phyloP scores from a whole-genome alignment of 2,113 vertebrate genomes.

The Galeopterus variegatus region DNA sequence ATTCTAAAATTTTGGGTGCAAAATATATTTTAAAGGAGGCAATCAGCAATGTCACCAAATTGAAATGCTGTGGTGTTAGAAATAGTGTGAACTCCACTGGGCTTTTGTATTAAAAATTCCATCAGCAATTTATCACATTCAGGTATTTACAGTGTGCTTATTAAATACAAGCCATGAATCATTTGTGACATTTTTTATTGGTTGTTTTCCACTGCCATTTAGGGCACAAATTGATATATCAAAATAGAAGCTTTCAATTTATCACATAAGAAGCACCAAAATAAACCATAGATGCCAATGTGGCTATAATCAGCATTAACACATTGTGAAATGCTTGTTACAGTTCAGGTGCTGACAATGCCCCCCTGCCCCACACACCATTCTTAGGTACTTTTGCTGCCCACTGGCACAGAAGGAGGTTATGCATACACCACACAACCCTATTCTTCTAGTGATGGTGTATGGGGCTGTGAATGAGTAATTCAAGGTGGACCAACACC shows the following conservation, averaged over 20 bases:
- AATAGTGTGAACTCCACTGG: slow-evolving; percentile 29
- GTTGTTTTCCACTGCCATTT: background rate
- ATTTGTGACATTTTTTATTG: slow-evolving; percentile 42
- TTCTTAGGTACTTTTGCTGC: background rate
- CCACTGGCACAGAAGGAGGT: background rate
- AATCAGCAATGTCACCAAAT: slow-evolving; percentile 7
- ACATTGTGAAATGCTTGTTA: background rate
- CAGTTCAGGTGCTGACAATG: background rate
- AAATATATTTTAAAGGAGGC: slow-evolving; percentile 24
- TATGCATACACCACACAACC: background rate
- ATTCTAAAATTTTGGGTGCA: background rate
- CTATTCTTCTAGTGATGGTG: background rate
- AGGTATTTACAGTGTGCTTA: slow-evolving; percentile 37
- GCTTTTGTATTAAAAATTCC: slow-evolving; percentile 55
- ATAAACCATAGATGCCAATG: background rate
- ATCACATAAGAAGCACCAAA: background rate
- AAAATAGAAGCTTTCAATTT: slow-evolving; percentile 23
- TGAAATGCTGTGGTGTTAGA: background rate
- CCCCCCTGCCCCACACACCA: too few relatives aligned
- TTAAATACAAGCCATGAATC: slow-evolving; percentile 56
- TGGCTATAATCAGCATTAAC: background rate
- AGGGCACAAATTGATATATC: background rate
- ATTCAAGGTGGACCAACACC: background rate
- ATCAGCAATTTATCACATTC: slow-evolving; percentile 56
- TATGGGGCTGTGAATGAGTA: background rate